Conservation (phyloP, 2,888 invertebrate genomes). For the Drosophila ochracea region DNA sequence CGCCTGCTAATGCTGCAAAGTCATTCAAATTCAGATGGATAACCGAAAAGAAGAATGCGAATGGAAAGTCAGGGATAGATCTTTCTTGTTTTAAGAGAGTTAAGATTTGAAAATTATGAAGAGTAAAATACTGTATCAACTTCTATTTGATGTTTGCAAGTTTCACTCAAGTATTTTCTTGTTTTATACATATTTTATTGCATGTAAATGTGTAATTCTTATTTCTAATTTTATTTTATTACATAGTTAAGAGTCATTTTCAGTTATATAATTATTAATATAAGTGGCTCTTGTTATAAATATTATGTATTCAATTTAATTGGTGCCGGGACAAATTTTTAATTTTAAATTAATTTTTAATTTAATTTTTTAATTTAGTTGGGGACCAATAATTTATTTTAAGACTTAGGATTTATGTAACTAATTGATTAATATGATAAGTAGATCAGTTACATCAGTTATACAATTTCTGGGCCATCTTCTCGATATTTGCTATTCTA, state of each 20-base stretch:
- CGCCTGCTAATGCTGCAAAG: constrained; percentile 23
- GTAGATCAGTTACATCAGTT: background rate
- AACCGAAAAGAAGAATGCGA: background rate
- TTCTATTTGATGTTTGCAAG: background rate
- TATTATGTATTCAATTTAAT: background rate
- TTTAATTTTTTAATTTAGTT: too few species aligned
- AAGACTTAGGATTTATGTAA: background rate
- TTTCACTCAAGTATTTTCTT: background rate
- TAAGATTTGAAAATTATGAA: background rate
- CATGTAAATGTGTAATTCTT: background rate
- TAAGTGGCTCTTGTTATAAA: background rate
- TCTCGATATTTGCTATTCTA: background rate
- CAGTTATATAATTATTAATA: background rate
- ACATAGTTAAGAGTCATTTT: background rate
- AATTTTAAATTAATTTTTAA: too few species aligned
- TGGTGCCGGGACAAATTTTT: background rate
- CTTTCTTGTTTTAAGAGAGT: background rate
- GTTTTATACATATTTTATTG: background rate
- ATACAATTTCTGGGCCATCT: background rate
- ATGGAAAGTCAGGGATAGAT: too few species aligned
- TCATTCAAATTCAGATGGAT: constrained; percentile 11
- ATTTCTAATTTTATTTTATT: background rate
- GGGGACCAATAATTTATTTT: background rate
- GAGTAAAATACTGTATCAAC: background rate
- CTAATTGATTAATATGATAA: background rate